Percentiles rank a stretch among this genome's conserved stretches.
These are phyloP conservation scores for Paratrypauchen microcephalus DNA, from an alignment of 2,797 vertebrate genomes.

Conservation along the genomic window DNA sequence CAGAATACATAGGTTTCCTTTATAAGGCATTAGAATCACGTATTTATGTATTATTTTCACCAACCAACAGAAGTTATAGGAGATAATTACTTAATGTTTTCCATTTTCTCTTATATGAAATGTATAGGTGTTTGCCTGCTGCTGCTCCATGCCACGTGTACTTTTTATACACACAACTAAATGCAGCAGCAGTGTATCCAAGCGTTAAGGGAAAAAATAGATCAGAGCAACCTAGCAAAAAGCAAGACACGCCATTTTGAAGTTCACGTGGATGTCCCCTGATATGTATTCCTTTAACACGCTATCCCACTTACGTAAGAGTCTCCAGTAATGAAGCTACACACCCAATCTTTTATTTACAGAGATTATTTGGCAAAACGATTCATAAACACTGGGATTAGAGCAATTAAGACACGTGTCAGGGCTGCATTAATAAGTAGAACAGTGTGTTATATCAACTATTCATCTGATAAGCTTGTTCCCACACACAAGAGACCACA, in stretches of 20 bases:
- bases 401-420: conserved; percentile 64
- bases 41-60: not conserved
- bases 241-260: not conserved
- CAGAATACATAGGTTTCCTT: no score
- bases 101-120: not conserved
- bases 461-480: conserved; percentile 65
- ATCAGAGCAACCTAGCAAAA: not conserved
- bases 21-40: no score
- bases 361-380: not conserved
- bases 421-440: conserved; percentile 54
- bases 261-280: not conserved
- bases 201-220: not conserved
- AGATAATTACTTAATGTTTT: not conserved
- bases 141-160: not conserved
- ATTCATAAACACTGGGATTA: conserved; percentile 45
- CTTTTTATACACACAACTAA: not conserved
- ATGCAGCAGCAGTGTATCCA: not conserved
- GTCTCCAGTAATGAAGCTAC: not conserved
- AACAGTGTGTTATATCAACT: conserved; percentile 62
- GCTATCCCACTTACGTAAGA: not conserved
- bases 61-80: not conserved
- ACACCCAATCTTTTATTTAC: not conserved
- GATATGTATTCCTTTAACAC: not conserved
- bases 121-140: not conserved
- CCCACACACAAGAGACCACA: conserved; percentile 14